A percentile compares a stretch with the other conserved stretches of the same genome.
phyloP scores from a whole-genome alignment of 2,797 vertebrate genomes.

The Eurystomus glaucurus region DNA sequence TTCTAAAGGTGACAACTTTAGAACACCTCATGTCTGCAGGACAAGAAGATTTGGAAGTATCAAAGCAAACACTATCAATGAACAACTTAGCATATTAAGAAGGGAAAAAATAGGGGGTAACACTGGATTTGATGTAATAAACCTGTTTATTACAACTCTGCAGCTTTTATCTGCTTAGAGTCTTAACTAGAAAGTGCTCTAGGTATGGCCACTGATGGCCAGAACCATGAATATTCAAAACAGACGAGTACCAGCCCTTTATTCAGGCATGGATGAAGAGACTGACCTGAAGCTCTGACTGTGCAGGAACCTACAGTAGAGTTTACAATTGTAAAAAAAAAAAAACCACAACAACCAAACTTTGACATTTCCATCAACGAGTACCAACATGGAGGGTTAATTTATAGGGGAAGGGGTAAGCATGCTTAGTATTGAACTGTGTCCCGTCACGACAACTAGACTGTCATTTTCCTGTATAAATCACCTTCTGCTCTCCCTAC shows the following conservation, averaged over 20 bases:
- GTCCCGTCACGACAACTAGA: not conserved
- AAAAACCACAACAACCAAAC: not conserved
- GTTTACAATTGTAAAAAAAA: not conserved
- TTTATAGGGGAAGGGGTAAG: not conserved
- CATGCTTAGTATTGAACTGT: not conserved
- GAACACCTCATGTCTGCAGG: not conserved
- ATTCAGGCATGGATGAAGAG: not conserved
- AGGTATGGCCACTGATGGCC: not conserved
- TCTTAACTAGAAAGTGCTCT: not conserved
- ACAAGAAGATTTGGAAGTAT: not conserved
- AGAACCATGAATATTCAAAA: not conserved
- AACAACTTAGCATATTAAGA: slow-evolving; percentile 1
- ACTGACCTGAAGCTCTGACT: not conserved
- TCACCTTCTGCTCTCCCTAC: not conserved
- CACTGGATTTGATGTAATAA: not conserved
- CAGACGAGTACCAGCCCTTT: not conserved
- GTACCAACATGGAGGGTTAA: not conserved
- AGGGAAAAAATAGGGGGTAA: not conserved
- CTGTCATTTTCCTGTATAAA: not conserved
- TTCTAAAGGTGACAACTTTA: not conserved
- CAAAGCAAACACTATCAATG: not conserved
- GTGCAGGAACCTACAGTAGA: not conserved
- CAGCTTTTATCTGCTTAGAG: not conserved
- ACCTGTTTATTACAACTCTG: not conserved
- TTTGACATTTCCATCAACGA: not conserved